Evolutionary conservation across 2,113 vertebrate genomes (phyloP).

Genomic region (Nipponia nippon): DNA sequence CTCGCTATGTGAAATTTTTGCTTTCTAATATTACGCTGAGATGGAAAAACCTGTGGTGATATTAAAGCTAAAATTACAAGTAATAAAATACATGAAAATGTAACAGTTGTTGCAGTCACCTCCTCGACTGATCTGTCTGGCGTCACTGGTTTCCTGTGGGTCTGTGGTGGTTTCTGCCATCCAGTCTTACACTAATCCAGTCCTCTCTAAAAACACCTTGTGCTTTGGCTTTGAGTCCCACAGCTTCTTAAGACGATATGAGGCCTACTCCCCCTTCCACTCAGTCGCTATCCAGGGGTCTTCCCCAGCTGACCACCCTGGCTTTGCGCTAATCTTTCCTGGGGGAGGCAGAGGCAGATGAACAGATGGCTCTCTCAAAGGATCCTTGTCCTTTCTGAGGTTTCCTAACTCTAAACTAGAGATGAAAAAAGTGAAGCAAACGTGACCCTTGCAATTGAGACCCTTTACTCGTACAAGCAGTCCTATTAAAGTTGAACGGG

Average conservation of each 20-base stretch:
- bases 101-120: not conserved
- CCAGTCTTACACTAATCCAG: not conserved
- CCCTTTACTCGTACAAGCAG: not conserved
- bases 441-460: conserved; percentile 27
- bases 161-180: not conserved
- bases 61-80: not conserved
- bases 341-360: not conserved
- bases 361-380: conserved; percentile 1
- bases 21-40: not conserved
- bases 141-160: not conserved
- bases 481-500: not conserved
- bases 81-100: not conserved
- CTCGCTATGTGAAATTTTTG: not conserved
- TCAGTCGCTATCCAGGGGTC: not conserved
- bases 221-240: not conserved
- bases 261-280: not conserved
- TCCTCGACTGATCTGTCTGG: not conserved
- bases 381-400: not conserved
- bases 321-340: not conserved
- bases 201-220: not conserved
- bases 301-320: not conserved
- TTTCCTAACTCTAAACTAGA: not conserved
- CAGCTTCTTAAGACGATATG: not conserved
- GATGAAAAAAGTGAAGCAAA: not conserved
- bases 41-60: not conserved